These are phyloP conservation scores for Baronia brevicornis DNA, from an alignment of 2,888 invertebrate species.

Conservation along the genomic window DNA sequence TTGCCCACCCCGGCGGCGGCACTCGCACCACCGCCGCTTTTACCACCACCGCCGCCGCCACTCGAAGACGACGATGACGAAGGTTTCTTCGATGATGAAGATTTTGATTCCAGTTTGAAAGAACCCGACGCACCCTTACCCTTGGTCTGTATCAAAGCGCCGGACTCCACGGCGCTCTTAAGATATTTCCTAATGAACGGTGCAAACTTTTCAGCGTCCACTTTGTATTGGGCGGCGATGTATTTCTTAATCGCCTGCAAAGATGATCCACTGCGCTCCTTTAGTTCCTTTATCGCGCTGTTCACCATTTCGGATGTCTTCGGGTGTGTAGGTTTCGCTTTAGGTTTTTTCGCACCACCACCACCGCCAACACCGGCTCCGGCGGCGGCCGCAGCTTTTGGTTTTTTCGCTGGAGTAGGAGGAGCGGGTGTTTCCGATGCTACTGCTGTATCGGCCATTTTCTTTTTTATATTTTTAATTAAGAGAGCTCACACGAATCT, in stretches of 20 bases:
- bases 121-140: constrained; percentile 71
- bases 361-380: constrained; percentile 24
- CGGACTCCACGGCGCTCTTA: constrained; percentile 71
- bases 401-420: constrained; percentile 35
- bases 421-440: constrained; percentile 34
- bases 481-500: too few species aligned
- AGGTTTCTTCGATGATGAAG: constrained; percentile 23
- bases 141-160: constrained; percentile 71
- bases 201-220: constrained; percentile 74
- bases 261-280: constrained; percentile 77
- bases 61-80: too few species aligned
- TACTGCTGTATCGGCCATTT: constrained; percentile 35
- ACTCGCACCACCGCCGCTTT: constrained; percentile 20
- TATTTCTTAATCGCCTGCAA: constrained; percentile 77
- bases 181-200: constrained; percentile 74
- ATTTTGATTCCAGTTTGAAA: constrained; percentile 48
- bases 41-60: constrained; percentile 16
- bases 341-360: constrained; percentile 29
- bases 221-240: constrained; percentile 74
- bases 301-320: constrained; percentile 69
- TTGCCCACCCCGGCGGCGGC: constrained; percentile 26
- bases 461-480: constrained; percentile 4
- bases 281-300: constrained; percentile 66
- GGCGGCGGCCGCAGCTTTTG: constrained; percentile 26
- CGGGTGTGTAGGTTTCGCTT: constrained; percentile 41